phyloP scores from a whole-genome alignment of 2,888 invertebrate species.

The Drosophila seclusa region DNA sequence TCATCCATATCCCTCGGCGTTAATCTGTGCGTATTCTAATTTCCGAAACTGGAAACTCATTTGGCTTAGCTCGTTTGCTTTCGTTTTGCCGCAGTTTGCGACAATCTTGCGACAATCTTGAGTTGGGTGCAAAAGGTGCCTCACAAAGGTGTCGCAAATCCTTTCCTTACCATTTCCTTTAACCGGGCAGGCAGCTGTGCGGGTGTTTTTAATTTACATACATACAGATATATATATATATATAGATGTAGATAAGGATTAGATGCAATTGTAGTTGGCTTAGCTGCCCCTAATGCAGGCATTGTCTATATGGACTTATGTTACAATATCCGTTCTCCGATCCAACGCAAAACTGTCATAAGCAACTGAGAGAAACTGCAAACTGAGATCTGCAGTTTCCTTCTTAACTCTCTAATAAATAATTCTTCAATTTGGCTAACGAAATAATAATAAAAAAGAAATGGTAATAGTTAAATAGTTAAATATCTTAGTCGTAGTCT shows the following conservation, averaged over 20 bases:
- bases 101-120: conserved; percentile 60
- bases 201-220: conserved; percentile 23
- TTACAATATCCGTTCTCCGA: conserved; percentile 5
- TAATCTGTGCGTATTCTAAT: conserved; percentile 52
- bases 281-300: conserved; percentile 14
- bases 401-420: not conserved
- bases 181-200: conserved; percentile 44
- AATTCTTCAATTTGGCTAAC: no score
- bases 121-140: conserved; percentile 5
- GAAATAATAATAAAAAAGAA: not conserved
- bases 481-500: not conserved
- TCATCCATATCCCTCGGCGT: conserved; percentile 6
- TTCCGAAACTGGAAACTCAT: conserved; percentile 50
- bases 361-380: conserved; percentile 4
- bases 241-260: conserved; percentile 17
- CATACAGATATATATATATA: not conserved
- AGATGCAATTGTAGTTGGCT: conserved; percentile 28
- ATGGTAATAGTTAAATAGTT: not conserved
- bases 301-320: conserved; percentile 1
- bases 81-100: conserved; percentile 58
- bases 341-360: conserved; percentile 32
- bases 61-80: conserved; percentile 56
- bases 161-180: conserved; percentile 15
- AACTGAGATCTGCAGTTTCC: not conserved
- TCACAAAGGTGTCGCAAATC: conserved; percentile 58